Evolutionary conservation across 2,797 vertebrate species (phyloP).

Genomic region (Naso thynnoides): DNA sequence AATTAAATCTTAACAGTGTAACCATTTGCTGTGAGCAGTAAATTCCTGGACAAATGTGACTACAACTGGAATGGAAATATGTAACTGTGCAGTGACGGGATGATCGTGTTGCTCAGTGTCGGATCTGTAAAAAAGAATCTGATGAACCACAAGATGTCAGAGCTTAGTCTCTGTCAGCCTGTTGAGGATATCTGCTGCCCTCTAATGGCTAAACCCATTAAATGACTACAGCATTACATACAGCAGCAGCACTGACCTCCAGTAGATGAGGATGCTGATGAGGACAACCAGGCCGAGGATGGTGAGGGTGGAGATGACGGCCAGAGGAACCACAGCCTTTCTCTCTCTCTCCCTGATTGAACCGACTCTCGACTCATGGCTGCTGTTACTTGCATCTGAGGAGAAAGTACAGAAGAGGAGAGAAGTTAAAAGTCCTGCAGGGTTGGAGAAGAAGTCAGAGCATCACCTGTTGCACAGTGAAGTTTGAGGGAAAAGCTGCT

Average conservation of each 20-base stretch:
- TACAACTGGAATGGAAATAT: no score
- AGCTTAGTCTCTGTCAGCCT: no score
- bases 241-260: constrained; percentile 86
- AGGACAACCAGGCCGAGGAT: constrained; percentile 93
- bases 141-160: not conserved
- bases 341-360: constrained; percentile 88
- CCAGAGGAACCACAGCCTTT: constrained; percentile 93
- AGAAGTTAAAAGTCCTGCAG: not conserved
- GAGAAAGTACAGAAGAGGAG: constrained; percentile 70
- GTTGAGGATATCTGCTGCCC: not conserved
- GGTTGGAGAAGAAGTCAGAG: not conserved
- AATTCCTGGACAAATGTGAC: no score
- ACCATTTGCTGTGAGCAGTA: no score
- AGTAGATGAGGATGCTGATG: constrained; percentile 95
- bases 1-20: no score
- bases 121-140: not conserved
- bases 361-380: constrained; percentile 95
- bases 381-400: constrained; percentile 97
- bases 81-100: no score
- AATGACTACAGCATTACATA: not conserved
- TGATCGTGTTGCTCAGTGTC: no score
- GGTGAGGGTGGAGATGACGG: constrained; percentile 95
- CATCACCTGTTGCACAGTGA: no score
- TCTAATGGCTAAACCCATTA: not conserved
- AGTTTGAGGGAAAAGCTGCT: constrained; percentile 16